Evolutionary conservation across 2,888 invertebrate species (phyloP).

Genomic region (Aproaerema taeniolella): DNA sequence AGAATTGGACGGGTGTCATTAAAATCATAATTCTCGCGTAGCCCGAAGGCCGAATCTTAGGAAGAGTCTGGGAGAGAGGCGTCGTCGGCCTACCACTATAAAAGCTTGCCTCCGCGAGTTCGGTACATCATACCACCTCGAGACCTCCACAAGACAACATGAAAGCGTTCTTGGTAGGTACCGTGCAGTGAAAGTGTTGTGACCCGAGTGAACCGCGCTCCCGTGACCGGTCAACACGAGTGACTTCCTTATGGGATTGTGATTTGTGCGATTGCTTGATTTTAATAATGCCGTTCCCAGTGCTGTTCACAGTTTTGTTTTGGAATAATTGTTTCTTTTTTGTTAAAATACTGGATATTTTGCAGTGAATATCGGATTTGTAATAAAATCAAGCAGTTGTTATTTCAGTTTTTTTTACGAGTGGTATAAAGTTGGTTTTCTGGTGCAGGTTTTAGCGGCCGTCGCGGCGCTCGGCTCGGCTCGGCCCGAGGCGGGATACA

Average conservation of each 20-base stretch:
- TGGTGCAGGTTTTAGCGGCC: slow-evolving; percentile 69
- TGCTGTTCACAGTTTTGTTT: slow-evolving; percentile 4
- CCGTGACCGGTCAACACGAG: slow-evolving; percentile 34
- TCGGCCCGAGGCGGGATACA: slow-evolving; percentile 80
- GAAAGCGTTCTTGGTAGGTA: slow-evolving; percentile 78
- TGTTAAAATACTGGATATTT: not conserved
- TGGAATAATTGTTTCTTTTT: slow-evolving; percentile 3
- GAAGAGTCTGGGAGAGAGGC: slow-evolving; percentile 75
- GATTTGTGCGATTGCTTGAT: slow-evolving; percentile 46
- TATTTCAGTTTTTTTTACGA: slow-evolving; percentile 31
- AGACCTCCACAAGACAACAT: slow-evolving; percentile 74
- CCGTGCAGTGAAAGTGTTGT: slow-evolving; percentile 72
- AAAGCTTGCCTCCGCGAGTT: slow-evolving; percentile 51
- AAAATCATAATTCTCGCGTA: slow-evolving; percentile 74
- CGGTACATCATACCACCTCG: slow-evolving; percentile 71
- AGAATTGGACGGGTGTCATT: slow-evolving; percentile 70
- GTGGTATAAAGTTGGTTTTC: slow-evolving; percentile 31
- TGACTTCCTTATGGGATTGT: slow-evolving; percentile 53
- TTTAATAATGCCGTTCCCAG: slow-evolving; percentile 25
- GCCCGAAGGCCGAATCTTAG: slow-evolving; percentile 75
- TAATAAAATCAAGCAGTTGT: slow-evolving; percentile 34
- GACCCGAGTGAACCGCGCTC: slow-evolving; percentile 61
- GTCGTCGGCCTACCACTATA: slow-evolving; percentile 58
- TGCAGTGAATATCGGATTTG: no score
- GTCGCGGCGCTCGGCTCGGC: slow-evolving; percentile 77